Conservation (phyloP, 2,888 invertebrate genomes). For the Aporophyla nigra region DNA sequence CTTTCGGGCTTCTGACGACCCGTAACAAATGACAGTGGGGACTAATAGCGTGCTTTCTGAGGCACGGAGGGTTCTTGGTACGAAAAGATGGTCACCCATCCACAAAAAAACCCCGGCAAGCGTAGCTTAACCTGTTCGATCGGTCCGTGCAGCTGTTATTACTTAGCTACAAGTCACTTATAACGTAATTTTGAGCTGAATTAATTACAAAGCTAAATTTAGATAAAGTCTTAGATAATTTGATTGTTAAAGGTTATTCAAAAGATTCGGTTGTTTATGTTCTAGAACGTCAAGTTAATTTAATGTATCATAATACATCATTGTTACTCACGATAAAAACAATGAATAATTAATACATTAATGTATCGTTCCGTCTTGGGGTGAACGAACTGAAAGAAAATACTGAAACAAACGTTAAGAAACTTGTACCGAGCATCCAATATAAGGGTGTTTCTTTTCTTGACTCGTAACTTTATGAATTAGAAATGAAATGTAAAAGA, state of each 20-base stretch:
- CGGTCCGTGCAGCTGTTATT: too few species aligned
- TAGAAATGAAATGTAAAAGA: conserved; percentile 23
- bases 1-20: too few species aligned
- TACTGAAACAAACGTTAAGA: background rate
- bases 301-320: conserved; percentile 34
- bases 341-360: conserved; percentile 19
- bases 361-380: conserved; percentile 22
- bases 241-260: background rate
- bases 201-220: background rate
- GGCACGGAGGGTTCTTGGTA: too few species aligned
- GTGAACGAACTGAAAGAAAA: conserved; percentile 14
- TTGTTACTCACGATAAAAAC: conserved; percentile 15
- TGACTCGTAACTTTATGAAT: conserved; percentile 7
- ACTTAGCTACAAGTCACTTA: background rate
- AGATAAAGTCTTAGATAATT: background rate
- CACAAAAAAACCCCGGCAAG: too few species aligned
- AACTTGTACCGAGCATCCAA: background rate
- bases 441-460: background rate
- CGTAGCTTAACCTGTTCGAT: too few species aligned
- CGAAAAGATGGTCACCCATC: too few species aligned
- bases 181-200: background rate
- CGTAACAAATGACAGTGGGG: too few species aligned
- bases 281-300: conserved; percentile 11
- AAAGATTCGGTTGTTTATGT: background rate
- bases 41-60: too few species aligned